Conservation (phyloP, 2,797 vertebrate genomes). For the Sus cebifrons region DNA sequence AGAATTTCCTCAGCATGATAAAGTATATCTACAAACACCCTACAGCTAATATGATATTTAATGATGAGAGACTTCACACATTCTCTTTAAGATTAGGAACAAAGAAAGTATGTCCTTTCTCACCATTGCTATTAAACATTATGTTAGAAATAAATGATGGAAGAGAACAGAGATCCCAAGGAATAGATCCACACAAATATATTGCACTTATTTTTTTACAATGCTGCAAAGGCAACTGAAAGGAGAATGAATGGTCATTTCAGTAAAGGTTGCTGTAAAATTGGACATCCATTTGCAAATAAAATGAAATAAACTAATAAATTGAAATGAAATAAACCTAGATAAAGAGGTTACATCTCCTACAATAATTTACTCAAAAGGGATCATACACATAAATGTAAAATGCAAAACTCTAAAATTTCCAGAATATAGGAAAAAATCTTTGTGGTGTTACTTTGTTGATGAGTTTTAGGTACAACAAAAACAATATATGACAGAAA, state of each 20-base stretch:
- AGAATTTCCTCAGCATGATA: background rate
- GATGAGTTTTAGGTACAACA: background rate
- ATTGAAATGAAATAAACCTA: background rate
- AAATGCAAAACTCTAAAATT: background rate
- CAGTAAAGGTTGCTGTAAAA: background rate
- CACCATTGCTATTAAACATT: background rate
- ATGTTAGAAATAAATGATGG: background rate
- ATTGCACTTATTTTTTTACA: background rate
- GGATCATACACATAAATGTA: background rate
- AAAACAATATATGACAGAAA: background rate
- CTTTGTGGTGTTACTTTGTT: background rate
- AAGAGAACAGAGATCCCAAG: background rate
- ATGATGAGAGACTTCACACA: background rate
- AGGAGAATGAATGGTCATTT: background rate
- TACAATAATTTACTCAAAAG: background rate
- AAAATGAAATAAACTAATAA: background rate
- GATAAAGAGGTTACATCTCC: background rate
- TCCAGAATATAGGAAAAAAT: background rate
- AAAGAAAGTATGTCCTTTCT: background rate
- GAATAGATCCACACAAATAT: background rate
- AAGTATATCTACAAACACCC: background rate
- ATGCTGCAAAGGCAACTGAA: background rate
- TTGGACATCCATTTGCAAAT: background rate
- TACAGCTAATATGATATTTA: background rate
- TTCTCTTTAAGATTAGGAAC: background rate